phyloP scores from a whole-genome alignment of 1,140 invertebrate species.

The Cyclargus thomasi region DNA sequence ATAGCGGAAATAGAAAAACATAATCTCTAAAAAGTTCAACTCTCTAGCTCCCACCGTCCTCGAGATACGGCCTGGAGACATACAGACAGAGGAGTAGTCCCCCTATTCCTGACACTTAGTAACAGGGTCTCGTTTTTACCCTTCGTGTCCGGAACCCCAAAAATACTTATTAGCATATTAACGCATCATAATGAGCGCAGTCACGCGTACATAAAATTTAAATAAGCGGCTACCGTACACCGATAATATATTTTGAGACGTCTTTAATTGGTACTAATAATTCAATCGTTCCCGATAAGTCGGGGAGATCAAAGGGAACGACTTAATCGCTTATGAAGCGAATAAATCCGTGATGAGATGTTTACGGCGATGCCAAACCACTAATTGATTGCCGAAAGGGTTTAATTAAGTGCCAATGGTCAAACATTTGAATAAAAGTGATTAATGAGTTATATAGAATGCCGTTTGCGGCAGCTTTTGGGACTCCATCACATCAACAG shows the following conservation, averaged over 20 bases:
- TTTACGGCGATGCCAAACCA: constrained; percentile 40
- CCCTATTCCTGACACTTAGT: too few species aligned
- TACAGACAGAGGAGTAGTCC: too few species aligned
- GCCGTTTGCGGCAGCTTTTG: not conserved
- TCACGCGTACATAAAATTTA: constrained; percentile 68
- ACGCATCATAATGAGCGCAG: constrained; percentile 61
- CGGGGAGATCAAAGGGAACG: constrained; percentile 49
- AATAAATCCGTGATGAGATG: constrained; percentile 53
- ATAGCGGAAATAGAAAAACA: too few species aligned
- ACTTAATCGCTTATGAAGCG: constrained; percentile 58
- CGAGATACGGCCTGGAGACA: too few species aligned
- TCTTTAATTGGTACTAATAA: constrained; percentile 70
- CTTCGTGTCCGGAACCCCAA: too few species aligned
- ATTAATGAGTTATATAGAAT: constrained; percentile 14
- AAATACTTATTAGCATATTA: constrained; percentile 44
- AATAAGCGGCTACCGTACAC: constrained; percentile 72
- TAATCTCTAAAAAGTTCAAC: too few species aligned
- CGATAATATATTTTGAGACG: constrained; percentile 68
- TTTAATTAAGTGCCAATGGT: constrained; percentile 16
- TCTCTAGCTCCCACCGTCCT: too few species aligned
- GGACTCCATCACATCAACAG: too few species aligned
- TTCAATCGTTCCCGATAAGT: constrained; percentile 66
- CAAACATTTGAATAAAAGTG: constrained; percentile 16
- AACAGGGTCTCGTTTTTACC: too few species aligned
- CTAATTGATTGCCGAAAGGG: constrained; percentile 36